A percentile compares a stretch with the other conserved stretches of the same genome.
Conservation (phyloP, 2,888 invertebrate species). For the Nebria brevicollis region DNA sequence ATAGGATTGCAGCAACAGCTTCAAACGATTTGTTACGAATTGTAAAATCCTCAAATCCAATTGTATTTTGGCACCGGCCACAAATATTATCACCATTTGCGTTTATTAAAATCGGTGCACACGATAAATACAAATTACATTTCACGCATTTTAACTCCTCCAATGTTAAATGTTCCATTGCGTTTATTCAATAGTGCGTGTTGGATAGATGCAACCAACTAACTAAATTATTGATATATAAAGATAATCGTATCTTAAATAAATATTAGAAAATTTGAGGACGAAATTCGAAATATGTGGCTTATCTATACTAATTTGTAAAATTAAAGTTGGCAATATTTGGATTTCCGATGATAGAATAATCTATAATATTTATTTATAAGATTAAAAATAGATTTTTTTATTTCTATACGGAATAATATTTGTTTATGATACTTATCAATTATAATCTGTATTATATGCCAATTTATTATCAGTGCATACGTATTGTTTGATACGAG, state of each 20-base stretch:
- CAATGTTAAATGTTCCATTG: slow-evolving; percentile 20
- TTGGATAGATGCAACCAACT: not conserved
- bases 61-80: slow-evolving; percentile 18
- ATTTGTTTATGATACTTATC: too few species aligned
- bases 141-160: slow-evolving; percentile 28
- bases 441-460: too few species aligned
- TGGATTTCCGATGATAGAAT: not conserved
- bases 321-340: not conserved
- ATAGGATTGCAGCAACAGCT: slow-evolving; percentile 12
- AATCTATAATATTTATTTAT: not conserved
- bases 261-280: not conserved
- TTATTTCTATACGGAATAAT: too few species aligned
- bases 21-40: slow-evolving; percentile 28
- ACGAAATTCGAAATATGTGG: not conserved
- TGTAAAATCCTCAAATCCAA: slow-evolving; percentile 4
- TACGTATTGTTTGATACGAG: too few species aligned
- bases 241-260: not conserved
- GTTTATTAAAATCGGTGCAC: slow-evolving; percentile 24
- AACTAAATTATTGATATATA: not conserved
- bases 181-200: not conserved
- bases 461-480: too few species aligned
- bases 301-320: not conserved
- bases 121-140: slow-evolving; percentile 28
- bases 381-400: not conserved
- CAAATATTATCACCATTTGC: slow-evolving; percentile 31